Evolutionary conservation across 1,140 invertebrate genomes (phyloP), one percentile per base, ranked within the genome.

Genomic region (Drosophila ogumai): DNA sequence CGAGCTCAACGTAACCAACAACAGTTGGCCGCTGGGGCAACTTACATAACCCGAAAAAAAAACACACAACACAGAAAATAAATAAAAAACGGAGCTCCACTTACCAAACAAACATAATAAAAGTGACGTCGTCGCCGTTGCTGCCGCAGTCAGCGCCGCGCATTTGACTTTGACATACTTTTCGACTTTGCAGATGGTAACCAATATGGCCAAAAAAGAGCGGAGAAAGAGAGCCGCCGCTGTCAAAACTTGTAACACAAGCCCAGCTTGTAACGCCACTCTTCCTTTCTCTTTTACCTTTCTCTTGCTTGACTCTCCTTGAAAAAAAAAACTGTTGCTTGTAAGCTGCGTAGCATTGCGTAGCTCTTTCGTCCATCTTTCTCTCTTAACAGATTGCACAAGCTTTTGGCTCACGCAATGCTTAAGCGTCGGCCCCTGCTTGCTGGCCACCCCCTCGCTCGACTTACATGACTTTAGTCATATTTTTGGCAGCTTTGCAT

Each of bases 101-200:
- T 87, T 87, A 82, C 84, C 82, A 80, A 88, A 88, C 80, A 87
- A 87, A 87, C 84, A 88, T 87, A 88, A 82, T 84, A 82, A 82
- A 87, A 84, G 68, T 84, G 75, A 87, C 68, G 82, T 75, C 74
- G 66, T 32, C 71, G 54, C 31, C 32, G 71, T 22, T 54, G 59
- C 22, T 36, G 57, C 32, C 43, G 40, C 25, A 46, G 36, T 44
- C 69, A 59, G 50, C 75, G 40, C 59, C 64, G 72, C 57, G 76
- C 72, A 77, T 84, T 91, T 91, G 90, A 91, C 90, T 87, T 91
- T 91, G 90, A 91, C 90, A 91, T 91, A 91, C 90, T 91, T 91
- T 86, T 78, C 72, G 58, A 68, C 43, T 55, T 67, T 50, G 64
- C 72, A 69, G 69, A 76, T 75, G 74, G 65, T 58, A 81, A 66